Conservation (phyloP, 1,140 invertebrate species). For the Aculops lycopersici region DNA sequence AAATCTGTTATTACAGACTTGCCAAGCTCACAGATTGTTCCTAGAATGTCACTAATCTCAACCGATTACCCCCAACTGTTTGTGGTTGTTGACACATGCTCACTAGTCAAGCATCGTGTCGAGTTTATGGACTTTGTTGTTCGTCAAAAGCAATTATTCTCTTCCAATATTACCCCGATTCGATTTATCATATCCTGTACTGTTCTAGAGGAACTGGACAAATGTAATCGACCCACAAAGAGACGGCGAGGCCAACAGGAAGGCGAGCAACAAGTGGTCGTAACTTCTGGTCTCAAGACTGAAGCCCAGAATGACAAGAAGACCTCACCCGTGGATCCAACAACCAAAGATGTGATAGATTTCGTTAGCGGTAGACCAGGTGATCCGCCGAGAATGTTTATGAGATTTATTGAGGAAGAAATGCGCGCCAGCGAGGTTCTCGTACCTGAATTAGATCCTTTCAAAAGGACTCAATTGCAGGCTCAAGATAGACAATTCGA, state of each 20-base stretch:
- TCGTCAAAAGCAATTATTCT: not conserved
- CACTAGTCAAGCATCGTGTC: slow-evolving; percentile 1
- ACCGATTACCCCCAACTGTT: not conserved
- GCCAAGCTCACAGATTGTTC: not conserved
- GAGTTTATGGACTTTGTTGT: not conserved
- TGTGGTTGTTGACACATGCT: slow-evolving; percentile 2
- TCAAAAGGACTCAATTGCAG: not conserved
- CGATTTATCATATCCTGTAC: not conserved
- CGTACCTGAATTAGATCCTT: not conserved
- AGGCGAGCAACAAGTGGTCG: too few relatives aligned
- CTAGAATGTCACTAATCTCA: not conserved
- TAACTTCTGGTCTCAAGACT: too few relatives aligned
- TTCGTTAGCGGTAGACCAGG: too few relatives aligned
- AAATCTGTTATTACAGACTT: not conserved
- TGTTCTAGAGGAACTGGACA: not conserved
- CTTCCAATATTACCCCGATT: not conserved
- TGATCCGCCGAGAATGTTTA: not conserved
- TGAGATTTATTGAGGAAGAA: not conserved
- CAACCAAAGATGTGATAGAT: too few relatives aligned
- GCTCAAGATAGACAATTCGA: not conserved
- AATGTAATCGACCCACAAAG: not conserved
- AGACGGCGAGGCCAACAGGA: too few relatives aligned
- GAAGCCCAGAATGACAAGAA: too few relatives aligned
- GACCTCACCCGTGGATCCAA: too few relatives aligned
- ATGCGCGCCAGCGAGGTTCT: not conserved